Base-by-base conservation (phyloP, 1,140 invertebrate genomes). In the Apolygus lucorum region DNA sequence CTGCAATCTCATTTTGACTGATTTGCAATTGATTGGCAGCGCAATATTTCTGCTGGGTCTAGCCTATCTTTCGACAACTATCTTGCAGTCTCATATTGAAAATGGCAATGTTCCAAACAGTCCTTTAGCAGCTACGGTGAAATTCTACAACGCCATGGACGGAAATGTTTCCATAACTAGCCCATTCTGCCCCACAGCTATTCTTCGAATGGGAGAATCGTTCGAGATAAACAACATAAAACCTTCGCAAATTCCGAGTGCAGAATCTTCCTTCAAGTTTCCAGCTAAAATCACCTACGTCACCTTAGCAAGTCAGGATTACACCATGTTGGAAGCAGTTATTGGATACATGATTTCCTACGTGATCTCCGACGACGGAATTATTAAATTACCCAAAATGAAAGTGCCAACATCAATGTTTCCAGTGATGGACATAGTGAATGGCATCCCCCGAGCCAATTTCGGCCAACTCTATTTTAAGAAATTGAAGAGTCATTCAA, bases 1-100 rank as follows among this genome's bases (percentile, higher is more conserved):
- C 2, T 59, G 54, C 22, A 59, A 59, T 22, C 8, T 59, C 54
- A 22, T 59, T 4, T 59, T 59, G 22, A 14, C 54, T 4, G 54
- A 59, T 24, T 22, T 59, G 22, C 54, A 59, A 21, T 22, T 59
- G 11, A 59, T 59, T 59, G 54, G 54, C 11, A 59, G 54, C 54
- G 54, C 54, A 8, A 22, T 59, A 22, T 59, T 59, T 59, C 54
- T 59, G 8, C 54, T 59, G 11, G 54, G 54, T 4, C 11, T 59
- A 21, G 54, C 54, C 4, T 59, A 59, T 59, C 22, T 59, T 8
- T 11, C 54, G 13, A 59, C 54, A 13, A 59, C 54, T 14, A 59
- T 59, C 4, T 59, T 59, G 11, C 54, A 59, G 22, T 59, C 54
- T 4, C 11, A 14, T 17, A 59, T 59, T 21, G 54, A 59, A 22